Evolutionary conservation across 1,140 invertebrate species (phyloP).

Genomic region (Pseudomyrmex dendroicus): DNA sequence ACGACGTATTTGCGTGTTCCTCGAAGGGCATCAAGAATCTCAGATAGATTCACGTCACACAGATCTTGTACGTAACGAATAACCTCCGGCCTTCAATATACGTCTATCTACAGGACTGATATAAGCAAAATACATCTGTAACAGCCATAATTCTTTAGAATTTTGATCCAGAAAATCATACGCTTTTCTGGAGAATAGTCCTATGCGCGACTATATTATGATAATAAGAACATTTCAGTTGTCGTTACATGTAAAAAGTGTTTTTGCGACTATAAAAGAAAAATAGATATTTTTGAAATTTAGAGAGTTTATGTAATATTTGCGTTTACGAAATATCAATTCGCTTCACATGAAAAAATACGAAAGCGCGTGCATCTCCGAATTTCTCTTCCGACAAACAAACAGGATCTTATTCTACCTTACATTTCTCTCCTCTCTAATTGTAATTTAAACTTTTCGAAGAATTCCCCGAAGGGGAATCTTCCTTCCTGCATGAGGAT

Average conservation of each 20-base stretch:
- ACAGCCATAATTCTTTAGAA: neutral
- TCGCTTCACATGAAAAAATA: too few species aligned
- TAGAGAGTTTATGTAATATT: too few species aligned
- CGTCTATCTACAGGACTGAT: constrained; percentile 6
- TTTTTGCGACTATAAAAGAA: neutral
- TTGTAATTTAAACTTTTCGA: constrained; percentile 6
- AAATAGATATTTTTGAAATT: neutral
- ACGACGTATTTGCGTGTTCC: constrained; percentile 1
- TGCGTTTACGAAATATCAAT: too few species aligned
- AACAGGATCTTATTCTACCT: neutral
- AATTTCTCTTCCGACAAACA: neutral
- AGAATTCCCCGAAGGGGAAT: neutral
- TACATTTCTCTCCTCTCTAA: neutral
- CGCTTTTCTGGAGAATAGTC: neutral
- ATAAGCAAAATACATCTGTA: neutral
- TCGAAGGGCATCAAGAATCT: constrained; percentile 34
- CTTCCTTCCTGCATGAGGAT: constrained; percentile 28
- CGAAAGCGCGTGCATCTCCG: too few species aligned
- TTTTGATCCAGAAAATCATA: neutral
- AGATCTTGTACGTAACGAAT: constrained; percentile 51
- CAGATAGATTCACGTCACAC: constrained; percentile 24
- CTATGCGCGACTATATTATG: too few species aligned
- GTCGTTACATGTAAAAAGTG: neutral
- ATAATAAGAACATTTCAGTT: neutral
- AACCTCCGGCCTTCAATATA: constrained; percentile 28